Percentiles rank a stretch among this genome's conserved stretches.
These are phyloP conservation scores for Ochlodes sylvanus DNA, from an alignment of 2,888 invertebrate genomes.

Conservation along the genomic window DNA sequence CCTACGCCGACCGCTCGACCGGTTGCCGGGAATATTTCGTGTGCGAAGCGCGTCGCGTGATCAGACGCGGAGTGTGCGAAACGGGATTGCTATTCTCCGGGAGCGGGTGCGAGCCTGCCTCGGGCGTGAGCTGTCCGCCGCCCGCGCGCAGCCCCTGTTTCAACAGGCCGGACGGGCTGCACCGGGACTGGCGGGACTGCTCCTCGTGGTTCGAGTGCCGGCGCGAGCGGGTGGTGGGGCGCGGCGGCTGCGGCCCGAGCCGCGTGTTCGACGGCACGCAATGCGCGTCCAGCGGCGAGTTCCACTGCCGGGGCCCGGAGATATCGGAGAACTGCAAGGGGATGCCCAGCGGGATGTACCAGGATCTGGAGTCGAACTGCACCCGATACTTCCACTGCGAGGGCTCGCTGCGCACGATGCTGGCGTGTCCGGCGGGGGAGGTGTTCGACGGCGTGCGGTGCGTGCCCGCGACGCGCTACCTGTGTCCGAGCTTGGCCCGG, in stretches of 20 bases:
- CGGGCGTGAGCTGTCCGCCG: slow-evolving; percentile 72
- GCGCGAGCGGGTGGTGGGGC: slow-evolving; percentile 70
- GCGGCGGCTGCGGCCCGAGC: slow-evolving; percentile 75
- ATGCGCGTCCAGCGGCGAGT: slow-evolving; percentile 69
- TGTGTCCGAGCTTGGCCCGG: slow-evolving; percentile 77
- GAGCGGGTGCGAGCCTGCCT: slow-evolving; percentile 78
- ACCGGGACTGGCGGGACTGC: slow-evolving; percentile 79
- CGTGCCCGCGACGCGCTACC: slow-evolving; percentile 59
- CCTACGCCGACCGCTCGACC: slow-evolving; percentile 82
- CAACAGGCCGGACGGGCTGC: slow-evolving; percentile 72
- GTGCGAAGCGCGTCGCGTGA: slow-evolving; percentile 80
- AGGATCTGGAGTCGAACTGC: slow-evolving; percentile 80
- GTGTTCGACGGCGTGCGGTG: slow-evolving; percentile 79
- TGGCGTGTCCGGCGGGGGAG: slow-evolving; percentile 69
- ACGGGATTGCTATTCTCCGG: slow-evolving; percentile 80
- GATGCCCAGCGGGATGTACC: slow-evolving; percentile 82
- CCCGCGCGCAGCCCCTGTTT: slow-evolving; percentile 76
- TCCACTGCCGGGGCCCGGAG: slow-evolving; percentile 78
- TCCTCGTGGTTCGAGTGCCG: slow-evolving; percentile 80
- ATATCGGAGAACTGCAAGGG: slow-evolving; percentile 71
- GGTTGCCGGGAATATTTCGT: slow-evolving; percentile 85
- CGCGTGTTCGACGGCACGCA: slow-evolving; percentile 79
- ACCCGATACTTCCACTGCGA: slow-evolving; percentile 82
- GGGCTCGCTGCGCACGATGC: slow-evolving; percentile 65
- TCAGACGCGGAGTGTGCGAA: slow-evolving; percentile 83